phyloP scores from a whole-genome alignment of 2,888 invertebrate species.

The Graphium colonna region DNA sequence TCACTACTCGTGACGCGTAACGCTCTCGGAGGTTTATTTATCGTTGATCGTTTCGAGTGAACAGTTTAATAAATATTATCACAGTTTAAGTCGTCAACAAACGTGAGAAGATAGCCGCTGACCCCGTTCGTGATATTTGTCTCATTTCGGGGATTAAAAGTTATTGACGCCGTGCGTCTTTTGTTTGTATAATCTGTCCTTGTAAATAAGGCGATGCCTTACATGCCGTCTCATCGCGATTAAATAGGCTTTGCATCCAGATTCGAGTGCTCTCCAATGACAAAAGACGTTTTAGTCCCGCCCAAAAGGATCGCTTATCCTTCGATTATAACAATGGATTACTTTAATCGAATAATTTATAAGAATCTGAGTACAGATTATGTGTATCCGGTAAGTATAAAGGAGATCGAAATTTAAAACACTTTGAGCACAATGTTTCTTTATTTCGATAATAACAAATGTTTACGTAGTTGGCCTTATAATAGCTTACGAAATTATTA shows the following conservation, averaged over 20 bases:
- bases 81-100: slow-evolving; percentile 75
- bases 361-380: slow-evolving; percentile 33
- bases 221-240: slow-evolving; percentile 61
- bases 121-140: slow-evolving; percentile 77
- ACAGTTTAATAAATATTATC: slow-evolving; percentile 79
- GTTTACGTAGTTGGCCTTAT: too few species aligned
- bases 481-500: background rate
- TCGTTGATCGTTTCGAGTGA: slow-evolving; percentile 67
- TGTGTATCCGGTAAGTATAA: slow-evolving; percentile 53
- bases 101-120: slow-evolving; percentile 78
- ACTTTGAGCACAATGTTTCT: background rate
- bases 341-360: slow-evolving; percentile 31
- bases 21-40: slow-evolving; percentile 72
- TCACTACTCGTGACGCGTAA: slow-evolving; percentile 59
- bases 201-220: slow-evolving; percentile 58
- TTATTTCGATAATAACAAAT: too few species aligned
- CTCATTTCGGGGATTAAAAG: slow-evolving; percentile 73
- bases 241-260: slow-evolving; percentile 60
- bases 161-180: slow-evolving; percentile 66
- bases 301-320: slow-evolving; percentile 46
- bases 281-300: slow-evolving; percentile 64
- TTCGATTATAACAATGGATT: background rate
- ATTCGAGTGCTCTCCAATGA: slow-evolving; percentile 64
- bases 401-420: background rate
- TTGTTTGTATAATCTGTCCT: slow-evolving; percentile 67